Conservation (phyloP, 2,797 vertebrate species). For the Sciurus vulgaris region DNA sequence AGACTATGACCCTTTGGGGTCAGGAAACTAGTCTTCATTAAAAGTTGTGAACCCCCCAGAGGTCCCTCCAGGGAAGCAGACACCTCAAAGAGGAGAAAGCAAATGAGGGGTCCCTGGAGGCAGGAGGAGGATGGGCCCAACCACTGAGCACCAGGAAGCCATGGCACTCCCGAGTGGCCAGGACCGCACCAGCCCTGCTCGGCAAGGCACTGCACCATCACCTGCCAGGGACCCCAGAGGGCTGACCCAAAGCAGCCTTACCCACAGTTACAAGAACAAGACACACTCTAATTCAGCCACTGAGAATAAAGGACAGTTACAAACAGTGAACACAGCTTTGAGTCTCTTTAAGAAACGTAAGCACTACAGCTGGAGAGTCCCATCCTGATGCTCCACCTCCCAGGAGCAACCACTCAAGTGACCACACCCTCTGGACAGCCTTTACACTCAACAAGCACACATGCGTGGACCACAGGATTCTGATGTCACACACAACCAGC, state of each 20-base stretch:
- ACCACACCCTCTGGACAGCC: background rate
- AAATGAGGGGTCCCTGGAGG: background rate
- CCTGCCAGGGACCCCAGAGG: background rate
- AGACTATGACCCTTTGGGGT: fast-evolving
- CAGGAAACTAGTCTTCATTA: background rate
- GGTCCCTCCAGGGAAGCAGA: too few species aligned
- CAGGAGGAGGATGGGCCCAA: background rate
- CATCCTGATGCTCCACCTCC: background rate
- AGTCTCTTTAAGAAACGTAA: background rate
- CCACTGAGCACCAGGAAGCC: background rate
- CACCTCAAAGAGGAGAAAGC: background rate
- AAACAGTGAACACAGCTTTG: fast-evolving
- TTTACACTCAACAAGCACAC: background rate
- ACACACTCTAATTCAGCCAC: background rate
- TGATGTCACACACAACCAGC: background rate
- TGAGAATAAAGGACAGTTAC: fast-evolving
- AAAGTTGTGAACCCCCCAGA: too few species aligned
- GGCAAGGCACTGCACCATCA: background rate
- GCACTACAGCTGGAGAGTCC: too few species aligned
- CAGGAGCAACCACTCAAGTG: background rate
- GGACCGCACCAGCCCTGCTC: background rate
- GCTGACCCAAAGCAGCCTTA: background rate
- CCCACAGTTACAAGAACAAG: background rate
- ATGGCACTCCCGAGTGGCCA: background rate
- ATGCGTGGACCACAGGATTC: background rate